phyloP scores from a whole-genome alignment of 2,113 vertebrate species.

The Entomyzon cyanotis region DNA sequence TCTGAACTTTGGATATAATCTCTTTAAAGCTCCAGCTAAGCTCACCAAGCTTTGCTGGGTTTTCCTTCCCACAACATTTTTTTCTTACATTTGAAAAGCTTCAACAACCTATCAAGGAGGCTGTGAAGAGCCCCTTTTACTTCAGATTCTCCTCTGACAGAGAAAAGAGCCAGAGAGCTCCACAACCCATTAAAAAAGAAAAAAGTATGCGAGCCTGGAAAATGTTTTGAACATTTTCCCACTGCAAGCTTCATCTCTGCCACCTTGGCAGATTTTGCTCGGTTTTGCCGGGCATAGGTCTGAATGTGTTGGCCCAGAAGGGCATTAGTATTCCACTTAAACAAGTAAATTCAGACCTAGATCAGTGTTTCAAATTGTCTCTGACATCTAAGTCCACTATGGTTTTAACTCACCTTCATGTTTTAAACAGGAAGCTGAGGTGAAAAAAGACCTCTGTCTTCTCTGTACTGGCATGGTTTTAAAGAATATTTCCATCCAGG shows the following conservation, averaged over 20 bases:
- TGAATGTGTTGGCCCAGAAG: neutral
- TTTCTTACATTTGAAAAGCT: constrained; percentile 54
- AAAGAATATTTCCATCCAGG: neutral
- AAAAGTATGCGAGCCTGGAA: neutral
- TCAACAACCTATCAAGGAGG: constrained; percentile 36
- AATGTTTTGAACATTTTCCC: neutral
- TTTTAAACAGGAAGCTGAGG: neutral
- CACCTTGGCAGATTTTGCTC: neutral
- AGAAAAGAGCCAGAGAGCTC: neutral
- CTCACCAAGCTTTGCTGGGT: constrained; percentile 49
- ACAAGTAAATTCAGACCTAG: neutral
- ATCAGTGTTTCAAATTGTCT: neutral
- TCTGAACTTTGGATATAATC: constrained; percentile 72
- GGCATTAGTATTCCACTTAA: neutral
- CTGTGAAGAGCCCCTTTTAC: constrained; percentile 38
- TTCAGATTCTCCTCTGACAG: neutral
- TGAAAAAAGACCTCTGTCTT: neutral
- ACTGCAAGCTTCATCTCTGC: neutral
- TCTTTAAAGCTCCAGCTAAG: constrained; percentile 69
- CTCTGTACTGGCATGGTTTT: neutral
- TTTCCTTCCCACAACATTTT: constrained; percentile 39
- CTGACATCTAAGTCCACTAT: neutral
- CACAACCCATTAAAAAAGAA: neutral
- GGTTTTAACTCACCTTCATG: neutral
- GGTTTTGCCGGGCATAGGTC: neutral